These are phyloP conservation scores for Tor tambroides DNA, from an alignment of 2,113 vertebrate genomes.

Conservation along the genomic window DNA sequence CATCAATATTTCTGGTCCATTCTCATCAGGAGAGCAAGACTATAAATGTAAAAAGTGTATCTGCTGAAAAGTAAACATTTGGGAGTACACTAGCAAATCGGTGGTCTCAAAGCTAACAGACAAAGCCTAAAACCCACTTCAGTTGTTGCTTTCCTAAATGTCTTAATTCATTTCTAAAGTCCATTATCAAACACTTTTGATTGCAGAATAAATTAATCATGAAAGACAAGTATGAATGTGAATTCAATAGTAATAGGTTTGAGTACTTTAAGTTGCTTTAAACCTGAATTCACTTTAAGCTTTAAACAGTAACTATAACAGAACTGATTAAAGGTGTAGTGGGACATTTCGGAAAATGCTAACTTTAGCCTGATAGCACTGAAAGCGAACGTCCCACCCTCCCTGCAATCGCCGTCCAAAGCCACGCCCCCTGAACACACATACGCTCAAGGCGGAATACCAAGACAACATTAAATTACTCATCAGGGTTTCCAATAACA, in stretches of 20 bases:
- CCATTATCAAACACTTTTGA: not conserved
- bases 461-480: no score
- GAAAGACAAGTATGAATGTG: not conserved
- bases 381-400: no score
- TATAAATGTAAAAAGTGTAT: not conserved
- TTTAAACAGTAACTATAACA: not conserved
- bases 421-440: no score
- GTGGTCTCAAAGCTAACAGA: not conserved
- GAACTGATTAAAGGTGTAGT: no score
- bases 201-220: not conserved
- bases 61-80: not conserved
- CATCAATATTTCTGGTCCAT: not conserved
- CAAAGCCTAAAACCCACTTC: not conserved
- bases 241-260: not conserved
- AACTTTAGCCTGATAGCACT: no score
- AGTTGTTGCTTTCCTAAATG: not conserved
- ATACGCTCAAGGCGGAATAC: no score
- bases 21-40: not conserved
- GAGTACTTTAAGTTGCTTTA: not conserved
- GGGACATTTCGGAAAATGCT: no score
- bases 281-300: not conserved
- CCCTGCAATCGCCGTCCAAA: no score
- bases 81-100: not conserved
- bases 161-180: not conserved
- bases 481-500: no score